phyloP scores from a whole-genome alignment of 2,888 invertebrate species.

The Lithosia quadra region DNA sequence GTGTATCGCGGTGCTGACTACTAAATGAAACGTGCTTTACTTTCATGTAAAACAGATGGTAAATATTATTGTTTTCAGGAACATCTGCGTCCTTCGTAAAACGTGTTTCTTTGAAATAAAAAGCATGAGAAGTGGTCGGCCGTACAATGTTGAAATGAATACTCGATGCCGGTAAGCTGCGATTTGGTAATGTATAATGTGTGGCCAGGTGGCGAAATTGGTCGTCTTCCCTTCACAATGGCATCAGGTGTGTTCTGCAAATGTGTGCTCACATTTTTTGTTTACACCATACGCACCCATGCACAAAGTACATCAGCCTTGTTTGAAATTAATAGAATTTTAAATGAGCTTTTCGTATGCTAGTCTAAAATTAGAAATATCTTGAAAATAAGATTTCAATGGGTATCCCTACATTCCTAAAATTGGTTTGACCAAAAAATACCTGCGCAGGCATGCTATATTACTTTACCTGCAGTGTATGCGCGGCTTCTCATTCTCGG shows the following conservation, averaged over 20 bases:
- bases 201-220: slow-evolving; percentile 77
- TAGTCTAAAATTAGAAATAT: slow-evolving; percentile 19
- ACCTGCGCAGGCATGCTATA: slow-evolving; percentile 45
- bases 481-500: slow-evolving; percentile 56
- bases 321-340: background rate
- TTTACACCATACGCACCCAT: background rate
- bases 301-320: background rate
- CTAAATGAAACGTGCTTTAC: slow-evolving; percentile 63
- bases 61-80: slow-evolving; percentile 49
- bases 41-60: slow-evolving; percentile 54
- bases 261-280: slow-evolving; percentile 62
- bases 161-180: slow-evolving; percentile 47
- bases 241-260: slow-evolving; percentile 68
- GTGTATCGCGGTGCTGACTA: slow-evolving; percentile 51
- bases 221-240: slow-evolving; percentile 68
- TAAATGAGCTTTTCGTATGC: background rate
- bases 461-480: slow-evolving; percentile 46
- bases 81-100: slow-evolving; percentile 43
- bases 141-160: slow-evolving; percentile 52
- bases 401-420: slow-evolving; percentile 29
- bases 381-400: background rate
- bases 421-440: slow-evolving; percentile 51
- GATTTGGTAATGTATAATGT: slow-evolving; percentile 59
- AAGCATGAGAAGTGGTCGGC: slow-evolving; percentile 31
- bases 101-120: slow-evolving; percentile 46